Base-by-base conservation (phyloP, 2,797 vertebrate genomes). In the Borostomias antarcticus region DNA sequence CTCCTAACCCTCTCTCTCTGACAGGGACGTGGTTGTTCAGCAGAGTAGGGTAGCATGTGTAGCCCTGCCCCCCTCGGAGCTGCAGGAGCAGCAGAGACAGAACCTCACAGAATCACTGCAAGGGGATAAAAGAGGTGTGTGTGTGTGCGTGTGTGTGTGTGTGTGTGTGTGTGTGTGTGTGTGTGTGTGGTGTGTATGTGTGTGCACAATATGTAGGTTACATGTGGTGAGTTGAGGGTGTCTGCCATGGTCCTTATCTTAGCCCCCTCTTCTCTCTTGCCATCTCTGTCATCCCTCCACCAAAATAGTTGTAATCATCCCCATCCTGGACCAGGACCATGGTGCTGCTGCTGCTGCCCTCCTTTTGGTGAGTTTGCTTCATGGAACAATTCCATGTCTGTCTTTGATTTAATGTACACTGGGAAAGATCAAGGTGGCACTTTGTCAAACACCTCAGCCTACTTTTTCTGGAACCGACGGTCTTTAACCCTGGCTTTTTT, bases 271-370 rank as follows among this genome's bases (percentile, higher is more conserved):
- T 45, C 7, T 3, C 15, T 17, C 40, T 45, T n/a, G 15, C 17
- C 13, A n/a, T 17, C 40, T 45, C 40, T 17, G 3, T 45, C 40
- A 45, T 45, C 15, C 40, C n/a, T n/a, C 74, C 68, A 30, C 32
- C 58, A 45, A n/a, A n/a, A 3, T 82, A 93, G 92, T 93, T 67
- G 72, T 93, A 59, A 78, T 92, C 69, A 75, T 92, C 30, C 92
- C 92, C 0, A 71, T 93, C 74, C 73, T 80, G 78, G 91, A 93
- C 80, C 85, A 87, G 76, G 90, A 89, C 57, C 72, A 79, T 0
- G 86, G 76, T 52, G 45, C 87, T 1, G 86, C 88, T 0, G 79
- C n/a, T 19, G 80, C 26, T 4, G 40, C 43, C 43, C 59, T 92
- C 76, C 73, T 93, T 76, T 69, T 93, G 90, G 92, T 93, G 81